These are phyloP conservation scores for Phrynocephalus versicolor DNA, from an alignment of 2,113 vertebrate species.

Conservation along the genomic window DNA sequence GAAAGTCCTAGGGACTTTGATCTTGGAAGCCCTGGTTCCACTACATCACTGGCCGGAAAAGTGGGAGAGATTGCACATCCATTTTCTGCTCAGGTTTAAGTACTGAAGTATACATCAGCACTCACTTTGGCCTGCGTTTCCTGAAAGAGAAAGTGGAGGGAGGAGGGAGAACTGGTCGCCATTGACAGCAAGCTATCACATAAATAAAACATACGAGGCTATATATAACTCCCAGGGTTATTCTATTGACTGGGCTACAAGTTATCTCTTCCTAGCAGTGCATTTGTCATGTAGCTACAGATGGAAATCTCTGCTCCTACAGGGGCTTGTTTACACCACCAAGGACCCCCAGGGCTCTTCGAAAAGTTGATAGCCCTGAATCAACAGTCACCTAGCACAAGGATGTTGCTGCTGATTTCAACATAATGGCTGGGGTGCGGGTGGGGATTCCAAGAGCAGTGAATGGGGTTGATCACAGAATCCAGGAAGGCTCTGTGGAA, in stretches of 20 bases:
- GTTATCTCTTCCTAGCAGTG: slow-evolving; percentile 52
- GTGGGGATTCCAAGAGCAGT: neutral
- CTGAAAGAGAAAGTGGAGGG: slow-evolving; percentile 8
- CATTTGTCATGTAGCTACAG: slow-evolving; percentile 52
- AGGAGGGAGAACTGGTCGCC: slow-evolving; percentile 11
- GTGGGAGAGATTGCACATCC: neutral
- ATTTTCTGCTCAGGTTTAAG: neutral
- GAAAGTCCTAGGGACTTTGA: too few species aligned
- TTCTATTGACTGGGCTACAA: slow-evolving; percentile 40
- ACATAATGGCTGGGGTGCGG: neutral
- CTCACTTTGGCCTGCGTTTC: slow-evolving; percentile 32
- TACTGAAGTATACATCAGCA: neutral
- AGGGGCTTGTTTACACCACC: slow-evolving; percentile 21
- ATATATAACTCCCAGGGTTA: slow-evolving; percentile 40
- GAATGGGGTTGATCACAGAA: neutral
- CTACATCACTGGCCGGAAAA: neutral
- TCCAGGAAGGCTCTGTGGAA: neutral
- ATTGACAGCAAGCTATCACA: slow-evolving; percentile 43
- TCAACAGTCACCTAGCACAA: slow-evolving; percentile 10
- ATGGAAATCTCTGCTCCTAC: slow-evolving; percentile 35
- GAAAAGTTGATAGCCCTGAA: slow-evolving; percentile 18
- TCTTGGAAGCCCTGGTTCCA: too few species aligned
- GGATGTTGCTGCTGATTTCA: slow-evolving; percentile 3
- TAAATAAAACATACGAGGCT: slow-evolving; percentile 53
- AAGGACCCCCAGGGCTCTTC: neutral